A percentile compares a stretch with the other conserved stretches of the same genome.
phyloP scores from a whole-genome alignment of 2,113 vertebrate species.

The Numida meleagris region DNA sequence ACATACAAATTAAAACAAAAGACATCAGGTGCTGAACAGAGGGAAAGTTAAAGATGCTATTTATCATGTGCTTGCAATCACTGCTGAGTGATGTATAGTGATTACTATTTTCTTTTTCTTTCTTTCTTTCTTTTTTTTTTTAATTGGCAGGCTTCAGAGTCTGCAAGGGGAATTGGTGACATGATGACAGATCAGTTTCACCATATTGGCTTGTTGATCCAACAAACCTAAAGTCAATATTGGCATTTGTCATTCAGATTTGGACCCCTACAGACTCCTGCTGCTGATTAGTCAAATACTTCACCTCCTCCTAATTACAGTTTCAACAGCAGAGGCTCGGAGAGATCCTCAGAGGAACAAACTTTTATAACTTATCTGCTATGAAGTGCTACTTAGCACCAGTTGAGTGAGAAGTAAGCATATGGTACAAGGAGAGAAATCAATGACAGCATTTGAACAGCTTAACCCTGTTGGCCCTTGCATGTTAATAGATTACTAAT shows the following conservation, averaged over 20 bases:
- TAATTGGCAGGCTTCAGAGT: constrained; percentile 82
- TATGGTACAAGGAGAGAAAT: constrained; percentile 71
- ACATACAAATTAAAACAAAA: not conserved
- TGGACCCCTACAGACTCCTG: constrained; percentile 75
- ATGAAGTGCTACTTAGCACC: constrained; percentile 69
- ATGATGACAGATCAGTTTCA: constrained; percentile 91
- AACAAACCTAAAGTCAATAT: constrained; percentile 85
- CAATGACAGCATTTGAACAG: constrained; percentile 78
- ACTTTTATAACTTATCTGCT: constrained; percentile 73
- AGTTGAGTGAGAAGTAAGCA: constrained; percentile 63
- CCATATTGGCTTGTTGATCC: constrained; percentile 89
- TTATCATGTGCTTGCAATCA: constrained; percentile 77
- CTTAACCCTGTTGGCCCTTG: constrained; percentile 76
- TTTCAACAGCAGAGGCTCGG: constrained; percentile 79
- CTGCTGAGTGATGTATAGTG: constrained; percentile 74
- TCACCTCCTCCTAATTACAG: constrained; percentile 86
- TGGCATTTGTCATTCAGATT: constrained; percentile 93
- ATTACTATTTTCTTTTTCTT: constrained; percentile 65
- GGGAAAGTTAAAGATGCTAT: constrained; percentile 64
- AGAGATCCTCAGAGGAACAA: constrained; percentile 70
- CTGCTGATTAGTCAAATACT: constrained; percentile 92
- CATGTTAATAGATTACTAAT: constrained; percentile 75
- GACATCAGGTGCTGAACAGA: constrained; percentile 38
- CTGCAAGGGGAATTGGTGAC: constrained; percentile 83
- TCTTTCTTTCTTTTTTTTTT: constrained; percentile 65